Conservation (phyloP, 2,888 invertebrate species). For the Alloscopus bannaensis region DNA sequence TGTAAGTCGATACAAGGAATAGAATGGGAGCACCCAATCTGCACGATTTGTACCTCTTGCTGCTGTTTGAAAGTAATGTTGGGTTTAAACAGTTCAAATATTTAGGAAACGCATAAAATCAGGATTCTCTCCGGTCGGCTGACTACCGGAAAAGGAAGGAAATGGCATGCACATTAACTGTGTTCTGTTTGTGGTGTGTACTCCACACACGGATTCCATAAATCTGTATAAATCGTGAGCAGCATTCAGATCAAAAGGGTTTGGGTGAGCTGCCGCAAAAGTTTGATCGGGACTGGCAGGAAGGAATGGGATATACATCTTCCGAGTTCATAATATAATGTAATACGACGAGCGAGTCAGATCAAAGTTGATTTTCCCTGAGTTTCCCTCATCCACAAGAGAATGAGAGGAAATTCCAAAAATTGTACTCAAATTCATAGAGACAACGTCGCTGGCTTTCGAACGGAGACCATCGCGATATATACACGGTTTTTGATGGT, state of each 20-base stretch:
- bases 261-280: too few relatives aligned
- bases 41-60: too few relatives aligned
- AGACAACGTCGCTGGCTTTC: too few relatives aligned
- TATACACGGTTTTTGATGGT: too few relatives aligned
- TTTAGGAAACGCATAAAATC: conserved; percentile 3
- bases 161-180: conserved; percentile 11
- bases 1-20: not conserved
- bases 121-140: conserved; percentile 7
- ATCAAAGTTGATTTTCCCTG: conserved; percentile 9
- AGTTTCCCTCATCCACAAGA: not conserved
- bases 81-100: conserved; percentile 4
- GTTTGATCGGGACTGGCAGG: too few relatives aligned
- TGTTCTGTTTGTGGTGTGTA: not conserved
- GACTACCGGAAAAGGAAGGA: conserved; percentile 6
- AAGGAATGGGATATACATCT: too few relatives aligned
- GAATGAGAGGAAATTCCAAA: not conserved
- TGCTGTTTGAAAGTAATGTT: too few relatives aligned
- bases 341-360: not conserved
- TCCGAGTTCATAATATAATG: not conserved
- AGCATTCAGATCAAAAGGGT: too few relatives aligned
- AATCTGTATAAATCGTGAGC: not conserved
- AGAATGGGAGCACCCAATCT: not conserved
- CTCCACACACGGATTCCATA: too few relatives aligned
- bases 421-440: not conserved
- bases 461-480: too few relatives aligned